Conservation (phyloP, 1,140 invertebrate species). For the Acromyrmex charruanus region DNA sequence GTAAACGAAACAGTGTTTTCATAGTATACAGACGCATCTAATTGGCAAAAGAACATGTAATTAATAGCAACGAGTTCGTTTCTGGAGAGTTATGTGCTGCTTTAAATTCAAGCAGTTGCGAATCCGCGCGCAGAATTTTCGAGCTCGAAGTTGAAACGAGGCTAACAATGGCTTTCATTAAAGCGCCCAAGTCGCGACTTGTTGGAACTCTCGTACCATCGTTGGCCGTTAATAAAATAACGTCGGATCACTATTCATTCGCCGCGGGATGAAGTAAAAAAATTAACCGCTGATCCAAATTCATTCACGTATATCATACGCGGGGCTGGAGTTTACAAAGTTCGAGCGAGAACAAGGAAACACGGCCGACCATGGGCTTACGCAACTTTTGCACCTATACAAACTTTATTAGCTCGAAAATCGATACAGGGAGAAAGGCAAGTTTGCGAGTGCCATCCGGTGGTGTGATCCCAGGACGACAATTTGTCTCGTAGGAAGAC, state of each 20-base stretch:
- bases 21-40: constrained; percentile 52
- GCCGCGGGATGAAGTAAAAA: constrained; percentile 23
- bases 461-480: constrained; percentile 57
- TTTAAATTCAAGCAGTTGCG: constrained; percentile 60
- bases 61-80: constrained; percentile 37
- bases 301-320: background rate
- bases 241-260: constrained; percentile 61
- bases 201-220: constrained; percentile 26
- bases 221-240: constrained; percentile 64
- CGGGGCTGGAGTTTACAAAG: background rate
- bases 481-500: constrained; percentile 53
- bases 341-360: background rate
- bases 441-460: constrained; percentile 32
- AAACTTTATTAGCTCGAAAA: constrained; percentile 59
- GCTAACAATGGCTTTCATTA: constrained; percentile 71
- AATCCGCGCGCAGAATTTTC: constrained; percentile 37
- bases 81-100: constrained; percentile 1
- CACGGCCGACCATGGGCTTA: background rate
- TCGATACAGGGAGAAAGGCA: constrained; percentile 41
- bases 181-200: constrained; percentile 58
- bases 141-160: constrained; percentile 44
- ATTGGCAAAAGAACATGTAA: constrained; percentile 55
- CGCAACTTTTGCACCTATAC: constrained; percentile 47
- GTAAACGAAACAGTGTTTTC: background rate
- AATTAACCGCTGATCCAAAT: constrained; percentile 56